phyloP scores from a whole-genome alignment of 2,113 vertebrate species.

The Scatophagus argus region DNA sequence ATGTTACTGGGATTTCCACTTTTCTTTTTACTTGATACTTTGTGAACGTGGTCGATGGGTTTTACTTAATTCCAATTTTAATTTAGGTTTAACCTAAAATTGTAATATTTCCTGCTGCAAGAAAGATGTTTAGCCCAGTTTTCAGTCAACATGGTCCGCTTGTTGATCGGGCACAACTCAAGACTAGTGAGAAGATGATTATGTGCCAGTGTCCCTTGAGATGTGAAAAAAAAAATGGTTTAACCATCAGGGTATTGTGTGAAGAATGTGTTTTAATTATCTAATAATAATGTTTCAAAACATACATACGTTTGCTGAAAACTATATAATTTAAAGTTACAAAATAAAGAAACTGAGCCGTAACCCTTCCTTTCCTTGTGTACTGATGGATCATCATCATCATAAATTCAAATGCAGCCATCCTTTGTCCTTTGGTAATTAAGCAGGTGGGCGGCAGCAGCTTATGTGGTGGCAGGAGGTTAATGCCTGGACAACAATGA shows the following conservation, averaged over 20 bases:
- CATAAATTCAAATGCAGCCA: conserved; percentile 15
- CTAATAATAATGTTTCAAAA: background rate
- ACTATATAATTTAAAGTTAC: background rate
- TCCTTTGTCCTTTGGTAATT: conserved; percentile 47
- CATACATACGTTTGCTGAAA: background rate
- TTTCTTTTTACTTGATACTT: background rate
- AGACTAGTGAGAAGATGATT: background rate
- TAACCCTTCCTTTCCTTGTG: background rate
- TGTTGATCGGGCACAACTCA: background rate
- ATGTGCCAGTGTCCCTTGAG: background rate
- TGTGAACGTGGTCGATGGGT: background rate
- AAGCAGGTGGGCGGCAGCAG: conserved; percentile 37
- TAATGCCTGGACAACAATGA: conserved; percentile 62
- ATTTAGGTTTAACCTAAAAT: too few relatives aligned
- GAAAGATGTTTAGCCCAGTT: background rate
- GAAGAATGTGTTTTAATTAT: background rate
- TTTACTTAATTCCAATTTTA: background rate
- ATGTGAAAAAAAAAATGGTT: background rate
- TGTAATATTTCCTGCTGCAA: background rate
- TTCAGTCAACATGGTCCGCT: background rate
- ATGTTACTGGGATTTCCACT: background rate
- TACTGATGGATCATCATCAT: background rate
- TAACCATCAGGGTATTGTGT: background rate
- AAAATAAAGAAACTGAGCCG: background rate
- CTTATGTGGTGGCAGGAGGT: conserved; percentile 31